A percentile compares a stretch with the other conserved stretches of the same genome.
Conservation (phyloP, 1,140 invertebrate genomes). For the Apis mellifera region Amel_HAv3.1 CM009941.2:1636001-1636500, state of each 20-base stretch:
- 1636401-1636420: background rate
- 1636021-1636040: too few species aligned
- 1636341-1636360: conserved; percentile 73
- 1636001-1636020: too few species aligned
- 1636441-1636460: too few species aligned
- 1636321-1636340: conserved; percentile 64
- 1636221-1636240: conserved; percentile 68
- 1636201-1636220: conserved; percentile 67
- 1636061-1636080: too few species aligned
- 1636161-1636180: conserved; percentile 44
- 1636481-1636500: too few species aligned
- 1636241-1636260: conserved; percentile 43
- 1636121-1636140: background rate
- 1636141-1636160: conserved; percentile 2
- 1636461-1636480: too few species aligned
- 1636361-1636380: conserved; percentile 71
- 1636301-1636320: conserved; percentile 19
- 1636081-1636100: too few species aligned
- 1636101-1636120: background rate
- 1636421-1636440: too few species aligned
- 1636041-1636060: too few species aligned
- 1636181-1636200: conserved; percentile 73
- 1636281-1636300: conserved; percentile 59
- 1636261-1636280: conserved; percentile 73
- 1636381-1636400: conserved; percentile 63